These are phyloP conservation scores for Phalanger gymnotis DNA, from an alignment of 2,797 vertebrate species.

Conservation along the genomic window DNA sequence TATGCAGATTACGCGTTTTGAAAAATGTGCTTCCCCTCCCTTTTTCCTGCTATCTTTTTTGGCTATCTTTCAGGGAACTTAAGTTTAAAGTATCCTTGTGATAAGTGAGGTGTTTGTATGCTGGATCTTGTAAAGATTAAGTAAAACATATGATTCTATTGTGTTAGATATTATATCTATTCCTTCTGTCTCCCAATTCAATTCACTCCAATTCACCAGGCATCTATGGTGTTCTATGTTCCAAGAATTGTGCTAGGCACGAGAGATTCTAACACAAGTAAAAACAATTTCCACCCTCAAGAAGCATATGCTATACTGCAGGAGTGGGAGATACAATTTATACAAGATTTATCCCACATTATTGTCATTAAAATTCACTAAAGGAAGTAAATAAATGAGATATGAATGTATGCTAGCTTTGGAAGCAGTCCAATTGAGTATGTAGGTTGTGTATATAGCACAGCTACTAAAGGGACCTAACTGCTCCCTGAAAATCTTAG, in stretches of 20 bases:
- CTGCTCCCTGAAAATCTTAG: neutral
- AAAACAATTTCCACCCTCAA: neutral
- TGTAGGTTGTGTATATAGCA: neutral
- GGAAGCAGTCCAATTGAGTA: neutral
- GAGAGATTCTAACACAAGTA: neutral
- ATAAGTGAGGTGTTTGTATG: neutral
- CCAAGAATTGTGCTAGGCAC: neutral
- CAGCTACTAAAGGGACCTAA: neutral
- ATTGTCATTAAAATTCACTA: neutral
- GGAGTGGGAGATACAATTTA: neutral
- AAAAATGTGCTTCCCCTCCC: neutral
- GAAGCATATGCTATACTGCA: neutral
- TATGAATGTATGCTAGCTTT: neutral
- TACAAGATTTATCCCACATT: neutral
- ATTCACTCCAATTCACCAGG: neutral
- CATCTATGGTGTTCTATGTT: neutral
- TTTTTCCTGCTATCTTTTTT: slow-evolving; percentile 58
- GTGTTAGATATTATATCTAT: neutral
- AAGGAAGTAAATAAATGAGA: neutral
- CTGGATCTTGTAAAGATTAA: neutral
- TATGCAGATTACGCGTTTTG: neutral
- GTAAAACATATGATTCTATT: rapidly evolving
- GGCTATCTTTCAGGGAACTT: neutral
- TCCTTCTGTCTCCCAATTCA: neutral
- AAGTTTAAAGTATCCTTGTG: neutral